Evolutionary conservation across 1,140 invertebrate species (phyloP).

Genomic region (Lethocerus indicus): DNA sequence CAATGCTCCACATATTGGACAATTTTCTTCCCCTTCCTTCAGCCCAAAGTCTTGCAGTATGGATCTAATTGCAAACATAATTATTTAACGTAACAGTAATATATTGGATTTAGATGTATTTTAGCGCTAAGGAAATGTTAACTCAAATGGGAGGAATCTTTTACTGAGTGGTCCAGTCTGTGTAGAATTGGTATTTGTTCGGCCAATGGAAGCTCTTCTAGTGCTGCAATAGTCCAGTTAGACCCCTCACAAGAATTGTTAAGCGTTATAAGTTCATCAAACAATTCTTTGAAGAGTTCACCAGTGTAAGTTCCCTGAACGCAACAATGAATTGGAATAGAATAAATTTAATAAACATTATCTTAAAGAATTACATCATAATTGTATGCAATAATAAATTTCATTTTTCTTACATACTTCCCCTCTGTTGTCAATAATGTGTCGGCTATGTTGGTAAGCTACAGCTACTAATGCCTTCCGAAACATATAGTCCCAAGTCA

Average conservation of each 20-base stretch:
- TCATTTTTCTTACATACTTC: constrained; percentile 12
- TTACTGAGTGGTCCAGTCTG: constrained; percentile 39
- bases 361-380: too few species aligned
- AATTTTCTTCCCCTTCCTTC: constrained; percentile 44
- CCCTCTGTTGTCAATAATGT: constrained; percentile 13
- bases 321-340: too few species aligned
- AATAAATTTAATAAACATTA: too few species aligned
- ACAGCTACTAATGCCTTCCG: constrained; percentile 29
- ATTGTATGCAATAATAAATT: too few species aligned
- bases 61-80: constrained; percentile 23
- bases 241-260: constrained; percentile 50
- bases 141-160: neutral
- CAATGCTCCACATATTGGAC: constrained; percentile 53
- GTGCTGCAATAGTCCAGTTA: constrained; percentile 22
- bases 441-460: constrained; percentile 19
- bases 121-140: neutral
- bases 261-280: constrained; percentile 39
- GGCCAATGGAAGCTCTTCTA: constrained; percentile 48
- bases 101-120: too few species aligned
- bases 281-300: constrained; percentile 38
- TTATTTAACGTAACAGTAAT: too few species aligned
- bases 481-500: constrained; percentile 57
- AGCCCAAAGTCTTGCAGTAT: constrained; percentile 55
- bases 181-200: constrained; percentile 66
- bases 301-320: constrained; percentile 35